These are phyloP conservation scores for Steinernema hermaphroditum DNA, from an alignment of 2,888 invertebrate genomes.

Conservation along the genomic window DNA sequence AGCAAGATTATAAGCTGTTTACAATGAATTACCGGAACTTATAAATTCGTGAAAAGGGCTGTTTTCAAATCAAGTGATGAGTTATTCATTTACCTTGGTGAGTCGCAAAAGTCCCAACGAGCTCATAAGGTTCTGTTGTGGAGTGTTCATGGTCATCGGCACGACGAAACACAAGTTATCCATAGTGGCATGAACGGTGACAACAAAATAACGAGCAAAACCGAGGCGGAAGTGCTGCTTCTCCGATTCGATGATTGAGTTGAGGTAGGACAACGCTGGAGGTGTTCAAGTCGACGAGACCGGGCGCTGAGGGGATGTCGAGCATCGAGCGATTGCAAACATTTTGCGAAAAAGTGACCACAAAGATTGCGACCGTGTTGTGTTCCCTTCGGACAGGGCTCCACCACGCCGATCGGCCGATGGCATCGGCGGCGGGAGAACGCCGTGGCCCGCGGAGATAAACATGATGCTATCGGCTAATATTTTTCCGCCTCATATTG, in stretches of 20 bases:
- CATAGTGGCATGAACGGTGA: too few relatives aligned
- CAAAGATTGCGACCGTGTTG: slow-evolving; percentile 11
- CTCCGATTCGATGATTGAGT: too few relatives aligned
- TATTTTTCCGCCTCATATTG: slow-evolving; percentile 27
- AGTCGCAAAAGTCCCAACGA: neutral
- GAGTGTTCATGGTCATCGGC: neutral
- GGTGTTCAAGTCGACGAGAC: too few relatives aligned
- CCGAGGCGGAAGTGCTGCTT: too few relatives aligned
- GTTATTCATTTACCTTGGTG: slow-evolving; percentile 1
- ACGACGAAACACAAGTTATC: slow-evolving; percentile 19
- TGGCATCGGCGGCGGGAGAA: neutral
- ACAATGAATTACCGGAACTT: too few relatives aligned
- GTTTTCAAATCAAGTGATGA: neutral
- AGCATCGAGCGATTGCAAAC: slow-evolving; percentile 28
- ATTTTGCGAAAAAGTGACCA: slow-evolving; percentile 27
- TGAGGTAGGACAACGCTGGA: too few relatives aligned
- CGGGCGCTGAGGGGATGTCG: slow-evolving; percentile 7
- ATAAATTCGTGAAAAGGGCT: neutral
- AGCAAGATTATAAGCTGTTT: too few relatives aligned
- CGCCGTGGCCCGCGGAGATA: slow-evolving; percentile 24
- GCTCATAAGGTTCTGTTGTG: slow-evolving; percentile 2
- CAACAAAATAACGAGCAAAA: too few relatives aligned
- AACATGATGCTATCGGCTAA: slow-evolving; percentile 31
- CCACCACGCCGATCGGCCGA: neutral
- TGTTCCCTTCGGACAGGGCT: neutral